Base-by-base conservation (phyloP, 1,140 invertebrate species). In the Venturia canescens region DNA sequence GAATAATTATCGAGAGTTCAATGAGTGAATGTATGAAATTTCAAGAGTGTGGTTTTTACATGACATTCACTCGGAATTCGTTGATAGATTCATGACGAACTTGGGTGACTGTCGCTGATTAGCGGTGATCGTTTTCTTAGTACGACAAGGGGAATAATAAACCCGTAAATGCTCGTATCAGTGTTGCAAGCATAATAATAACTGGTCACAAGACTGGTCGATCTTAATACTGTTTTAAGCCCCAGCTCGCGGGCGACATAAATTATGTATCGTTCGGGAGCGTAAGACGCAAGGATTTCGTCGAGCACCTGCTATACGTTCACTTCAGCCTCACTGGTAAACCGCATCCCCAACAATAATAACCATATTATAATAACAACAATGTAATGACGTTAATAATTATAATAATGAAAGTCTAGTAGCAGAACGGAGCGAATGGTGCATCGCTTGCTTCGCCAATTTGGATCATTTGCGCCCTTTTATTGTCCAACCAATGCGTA, bases 141-240 rank as follows among this genome's bases (percentile, higher is more conserved):
- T 44, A 44, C 13, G 5, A 44, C 38, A 11, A 44, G 38, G 38
- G 38, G 38, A 44, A 44, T 44, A 44, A 44, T 44, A 44, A 44
- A 44, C 38, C 38, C 38, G n/a, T 63, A 53, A 53, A 84, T 83
- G 82, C 81, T 31, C 78, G 72, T 29, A 53, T 53, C 38, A 13
- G n/a, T 81, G 48, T 50, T 57, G 23, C n/a, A 5, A 16, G 26
- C 48, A 71, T 69, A 50, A 84, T 88, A 88, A 89, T 88, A 88
- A 89, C 88, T 89, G 86, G 88, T 86, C 87, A 86, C 84, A 84
- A 86, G 85, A 84, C 85, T 85, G 88, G 86, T 87, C 89, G 89
- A 91, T 91, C 90, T 91, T 91, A 91, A 91, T 91, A 90, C 90
- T 91, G 89, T 89, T 88, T 91, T 91, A 92, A 92, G 91, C 90